A percentile compares a stretch with the other conserved stretches of the same genome.
Conservation (phyloP, 1,140 invertebrate species). For the Agrilus planipennis region DNA sequence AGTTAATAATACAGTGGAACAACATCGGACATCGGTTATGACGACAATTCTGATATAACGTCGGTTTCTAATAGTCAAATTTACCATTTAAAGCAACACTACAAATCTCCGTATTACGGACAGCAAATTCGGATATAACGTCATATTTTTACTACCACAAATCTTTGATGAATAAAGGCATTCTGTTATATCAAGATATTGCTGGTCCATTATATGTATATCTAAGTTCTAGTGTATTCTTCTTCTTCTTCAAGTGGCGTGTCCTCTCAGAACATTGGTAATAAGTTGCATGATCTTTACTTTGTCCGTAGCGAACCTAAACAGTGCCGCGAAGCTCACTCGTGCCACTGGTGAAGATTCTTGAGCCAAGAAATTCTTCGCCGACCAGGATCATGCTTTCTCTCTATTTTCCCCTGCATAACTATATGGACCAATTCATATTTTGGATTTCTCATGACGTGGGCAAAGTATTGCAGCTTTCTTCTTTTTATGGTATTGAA, state of each 20-base stretch:
- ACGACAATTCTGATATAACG: too few species aligned
- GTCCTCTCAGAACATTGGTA: neutral
- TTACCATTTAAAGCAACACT: too few species aligned
- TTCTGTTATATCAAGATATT: too few species aligned
- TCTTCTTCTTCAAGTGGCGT: constrained; percentile 5
- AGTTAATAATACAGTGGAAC: too few species aligned
- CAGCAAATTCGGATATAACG: too few species aligned
- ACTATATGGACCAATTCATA: neutral
- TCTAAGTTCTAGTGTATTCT: too few species aligned
- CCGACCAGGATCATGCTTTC: neutral
- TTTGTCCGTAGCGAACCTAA: neutral
- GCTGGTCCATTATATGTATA: too few species aligned
- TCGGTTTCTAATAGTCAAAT: too few species aligned
- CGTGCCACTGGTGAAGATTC: neutral
- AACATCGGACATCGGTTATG: too few species aligned
- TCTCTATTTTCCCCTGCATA: neutral
- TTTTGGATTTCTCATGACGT: neutral
- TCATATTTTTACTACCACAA: too few species aligned
- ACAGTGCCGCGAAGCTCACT: neutral
- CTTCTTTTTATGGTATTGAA: neutral
- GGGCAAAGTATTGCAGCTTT: neutral
- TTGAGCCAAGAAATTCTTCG: constrained; percentile 1
- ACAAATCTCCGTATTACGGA: too few species aligned
- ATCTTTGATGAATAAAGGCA: too few species aligned
- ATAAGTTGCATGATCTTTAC: neutral